Percentiles rank a stretch among this genome's conserved stretches.
phyloP scores from a whole-genome alignment of 2,888 invertebrate genomes.

The Synergus laeviventris region DNA sequence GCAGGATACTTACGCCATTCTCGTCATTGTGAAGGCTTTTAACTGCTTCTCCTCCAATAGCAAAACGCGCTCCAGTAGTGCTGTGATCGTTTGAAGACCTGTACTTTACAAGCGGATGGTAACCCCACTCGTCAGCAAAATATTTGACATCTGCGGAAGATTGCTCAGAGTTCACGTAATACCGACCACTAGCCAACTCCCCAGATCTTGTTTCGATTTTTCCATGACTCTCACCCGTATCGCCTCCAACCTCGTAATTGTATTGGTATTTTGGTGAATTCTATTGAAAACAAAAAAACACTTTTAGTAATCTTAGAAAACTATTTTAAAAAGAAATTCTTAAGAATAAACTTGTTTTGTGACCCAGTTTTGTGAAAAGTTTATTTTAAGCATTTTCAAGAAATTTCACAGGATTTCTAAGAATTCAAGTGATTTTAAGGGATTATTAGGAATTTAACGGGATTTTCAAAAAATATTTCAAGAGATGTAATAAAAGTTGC shows the following conservation, averaged over 20 bases:
- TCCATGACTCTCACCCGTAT: slow-evolving; percentile 57
- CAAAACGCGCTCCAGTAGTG: slow-evolving; percentile 77
- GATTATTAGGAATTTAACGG: too few species aligned
- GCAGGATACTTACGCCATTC: slow-evolving; percentile 44
- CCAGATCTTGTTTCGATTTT: slow-evolving; percentile 62
- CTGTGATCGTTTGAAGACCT: slow-evolving; percentile 78
- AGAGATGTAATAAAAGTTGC: too few species aligned
- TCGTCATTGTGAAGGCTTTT: slow-evolving; percentile 73
- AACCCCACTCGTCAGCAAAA: slow-evolving; percentile 81
- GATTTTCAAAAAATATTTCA: too few species aligned
- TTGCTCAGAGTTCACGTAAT: slow-evolving; percentile 62
- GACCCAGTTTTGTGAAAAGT: too few species aligned
- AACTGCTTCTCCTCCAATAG: slow-evolving; percentile 79
- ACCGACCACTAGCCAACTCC: slow-evolving; percentile 63
- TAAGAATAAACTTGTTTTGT: not conserved
- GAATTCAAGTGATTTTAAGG: too few species aligned
- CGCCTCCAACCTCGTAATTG: slow-evolving; percentile 61
- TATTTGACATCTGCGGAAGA: slow-evolving; percentile 78
- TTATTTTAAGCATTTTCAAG: too few species aligned
- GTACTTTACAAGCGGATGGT: slow-evolving; percentile 81
- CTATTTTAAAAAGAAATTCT: not conserved
- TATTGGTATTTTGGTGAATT: slow-evolving; percentile 61
- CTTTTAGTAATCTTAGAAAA: not conserved
- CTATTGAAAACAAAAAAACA: slow-evolving; percentile 54
- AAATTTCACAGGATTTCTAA: too few species aligned